Conservation (phyloP, 2,797 vertebrate species). For the Hipposideros larvatus region DNA sequence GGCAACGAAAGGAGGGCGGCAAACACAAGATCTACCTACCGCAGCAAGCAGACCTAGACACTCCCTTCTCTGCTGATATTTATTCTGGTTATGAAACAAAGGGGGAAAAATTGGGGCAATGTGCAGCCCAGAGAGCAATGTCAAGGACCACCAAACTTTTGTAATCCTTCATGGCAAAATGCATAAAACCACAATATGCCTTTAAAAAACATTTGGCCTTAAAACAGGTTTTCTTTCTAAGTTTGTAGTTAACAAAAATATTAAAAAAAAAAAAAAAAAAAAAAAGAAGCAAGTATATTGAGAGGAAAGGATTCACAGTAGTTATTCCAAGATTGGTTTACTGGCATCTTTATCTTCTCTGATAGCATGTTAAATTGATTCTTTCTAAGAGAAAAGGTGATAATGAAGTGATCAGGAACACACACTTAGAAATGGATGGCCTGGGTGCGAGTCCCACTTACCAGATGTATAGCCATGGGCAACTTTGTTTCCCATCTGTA, state of each 20-base stretch:
- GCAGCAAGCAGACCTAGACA: background rate
- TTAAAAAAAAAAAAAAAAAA: background rate
- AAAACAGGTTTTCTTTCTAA: conserved; percentile 35
- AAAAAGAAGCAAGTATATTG: background rate
- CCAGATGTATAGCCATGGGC: background rate
- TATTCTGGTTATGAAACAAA: background rate
- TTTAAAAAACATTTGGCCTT: background rate
- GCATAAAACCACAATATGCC: background rate
- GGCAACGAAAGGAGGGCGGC: background rate
- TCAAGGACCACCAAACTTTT: background rate
- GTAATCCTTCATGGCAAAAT: background rate
- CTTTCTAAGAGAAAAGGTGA: background rate
- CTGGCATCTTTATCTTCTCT: background rate
- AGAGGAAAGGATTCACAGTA: background rate
- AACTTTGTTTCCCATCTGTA: background rate
- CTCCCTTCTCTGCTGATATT: background rate
- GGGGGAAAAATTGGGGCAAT: background rate
- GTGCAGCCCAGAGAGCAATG: background rate
- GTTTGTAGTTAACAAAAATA: conserved; percentile 60
- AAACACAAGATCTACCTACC: background rate
- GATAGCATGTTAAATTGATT: background rate
- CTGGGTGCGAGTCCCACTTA: background rate
- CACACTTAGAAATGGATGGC: no score
- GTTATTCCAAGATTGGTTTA: background rate
- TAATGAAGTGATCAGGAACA: background rate